Evolutionary conservation across 1,140 invertebrate genomes (phyloP).

Genomic region (Neuroterus valhalla): DNA sequence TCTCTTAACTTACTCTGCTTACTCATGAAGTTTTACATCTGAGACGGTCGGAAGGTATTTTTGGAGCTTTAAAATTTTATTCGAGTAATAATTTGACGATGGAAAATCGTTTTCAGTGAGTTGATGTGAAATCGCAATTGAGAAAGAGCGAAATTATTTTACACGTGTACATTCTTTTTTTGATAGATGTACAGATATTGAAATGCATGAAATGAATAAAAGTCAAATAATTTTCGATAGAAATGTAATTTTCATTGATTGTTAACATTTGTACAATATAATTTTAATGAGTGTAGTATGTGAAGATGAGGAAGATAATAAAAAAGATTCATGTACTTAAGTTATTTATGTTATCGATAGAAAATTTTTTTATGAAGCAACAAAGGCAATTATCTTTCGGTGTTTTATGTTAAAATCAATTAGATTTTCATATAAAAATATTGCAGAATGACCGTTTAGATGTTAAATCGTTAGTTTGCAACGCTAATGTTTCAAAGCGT

Average conservation of each 20-base stretch:
- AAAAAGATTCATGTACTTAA: conserved; percentile 1
- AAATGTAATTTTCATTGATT: conserved; percentile 26
- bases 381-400: too few species aligned
- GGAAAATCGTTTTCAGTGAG: background rate
- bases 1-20: too few species aligned
- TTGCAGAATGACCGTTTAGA: too few species aligned
- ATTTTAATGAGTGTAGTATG: conserved; percentile 22
- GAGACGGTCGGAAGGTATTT: too few species aligned
- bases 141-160: background rate
- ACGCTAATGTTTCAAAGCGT: too few species aligned
- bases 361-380: too few species aligned
- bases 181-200: background rate
- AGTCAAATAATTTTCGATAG: background rate
- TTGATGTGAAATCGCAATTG: background rate
- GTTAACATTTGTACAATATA: conserved; percentile 24
- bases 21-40: too few species aligned
- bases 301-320: background rate
- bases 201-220: background rate
- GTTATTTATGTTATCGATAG: background rate
- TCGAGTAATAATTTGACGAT: background rate
- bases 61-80: too few species aligned
- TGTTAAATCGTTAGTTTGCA: too few species aligned
- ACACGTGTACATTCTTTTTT: conserved; percentile 8
- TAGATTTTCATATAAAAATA: too few species aligned
- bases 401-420: too few species aligned